Evolutionary conservation across 2,888 invertebrate species (phyloP), one percentile per base, ranked within the genome.

Genomic region (Sinentomon sp.): DNA sequence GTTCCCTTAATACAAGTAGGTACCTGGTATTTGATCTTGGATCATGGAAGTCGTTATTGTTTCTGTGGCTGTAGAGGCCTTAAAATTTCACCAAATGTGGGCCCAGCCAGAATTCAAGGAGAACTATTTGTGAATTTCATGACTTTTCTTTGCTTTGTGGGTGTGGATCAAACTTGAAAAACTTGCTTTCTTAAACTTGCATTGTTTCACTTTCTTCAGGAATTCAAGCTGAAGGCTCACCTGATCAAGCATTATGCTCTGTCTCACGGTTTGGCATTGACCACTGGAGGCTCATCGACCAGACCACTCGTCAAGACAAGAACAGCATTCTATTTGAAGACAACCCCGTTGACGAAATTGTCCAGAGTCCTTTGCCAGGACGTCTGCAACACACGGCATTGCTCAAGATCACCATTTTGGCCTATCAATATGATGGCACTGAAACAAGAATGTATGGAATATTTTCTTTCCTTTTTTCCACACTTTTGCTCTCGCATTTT

Each of bases 261-360:
- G 44, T 77, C 80, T 35, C 89, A 89, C 57, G 78, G 78, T 36
- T 48, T 62, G 37, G 64, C 70, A 35, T 65, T 77, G 47, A 60
- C 71, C 41, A 61, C 71, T 10, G 68, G 71, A 39, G n/a, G n/a
- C n/a, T n/a, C n/a, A n/a, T 73, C 74, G 29, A 74, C 85, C 37
- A 65, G 85, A 35, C 87, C 89, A 32, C 82, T 89, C 28, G 83
- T 87, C 83, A 89, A 89, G 61, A 89, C 89, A 33, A 68, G 89
- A 49, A 83, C 87, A 43, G 87, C 89, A 38, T 89, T 92, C 61
- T 87, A 83, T 61, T 63, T 89, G 50, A 73, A 77, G 53, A 85
- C 80, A 34, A 83, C 85, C 48, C 72, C 80, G 36, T 64, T 82
- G 51, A 85, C 87, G 38, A 66, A 82, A 45, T 68, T 85, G 40